phyloP scores from a whole-genome alignment of 2,113 vertebrate genomes.

The Mirza zaza region DNA sequence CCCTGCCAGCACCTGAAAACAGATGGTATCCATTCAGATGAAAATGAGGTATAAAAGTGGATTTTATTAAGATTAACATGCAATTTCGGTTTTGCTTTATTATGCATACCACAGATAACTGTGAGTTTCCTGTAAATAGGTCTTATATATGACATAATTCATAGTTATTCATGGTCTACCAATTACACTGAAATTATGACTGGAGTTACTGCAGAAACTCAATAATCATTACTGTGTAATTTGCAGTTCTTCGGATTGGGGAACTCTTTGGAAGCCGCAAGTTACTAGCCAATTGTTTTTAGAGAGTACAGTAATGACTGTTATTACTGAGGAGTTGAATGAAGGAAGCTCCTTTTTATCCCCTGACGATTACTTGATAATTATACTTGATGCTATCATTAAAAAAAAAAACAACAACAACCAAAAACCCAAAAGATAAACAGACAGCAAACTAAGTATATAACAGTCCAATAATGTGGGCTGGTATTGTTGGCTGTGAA shows the following conservation, averaged over 20 bases:
- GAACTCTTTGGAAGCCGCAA: constrained; percentile 64
- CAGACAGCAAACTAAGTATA: constrained; percentile 60
- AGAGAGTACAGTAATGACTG: constrained; percentile 68
- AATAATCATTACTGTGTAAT: constrained; percentile 68
- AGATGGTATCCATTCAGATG: constrained; percentile 53
- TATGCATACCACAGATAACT: constrained; percentile 33
- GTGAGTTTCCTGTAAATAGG: constrained; percentile 58
- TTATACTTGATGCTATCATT: constrained; percentile 63
- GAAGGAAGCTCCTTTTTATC: constrained; percentile 67
- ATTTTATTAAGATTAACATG: constrained; percentile 68
- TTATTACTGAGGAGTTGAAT: constrained; percentile 71
- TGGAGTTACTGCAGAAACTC: constrained; percentile 60
- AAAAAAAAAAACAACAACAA: background rate
- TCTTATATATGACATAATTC: constrained; percentile 57
- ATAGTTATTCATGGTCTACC: constrained; percentile 56
- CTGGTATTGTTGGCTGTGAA: constrained; percentile 64
- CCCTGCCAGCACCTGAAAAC: constrained; percentile 38
- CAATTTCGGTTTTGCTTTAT: constrained; percentile 57
- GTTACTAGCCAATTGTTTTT: constrained; percentile 73
- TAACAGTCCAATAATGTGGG: constrained; percentile 64
- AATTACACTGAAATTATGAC: constrained; percentile 66
- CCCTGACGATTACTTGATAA: constrained; percentile 73
- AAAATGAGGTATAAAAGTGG: constrained; percentile 49
- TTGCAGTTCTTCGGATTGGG: constrained; percentile 66
- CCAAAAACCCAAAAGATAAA: constrained; percentile 23